phyloP scores from a whole-genome alignment of 1,140 invertebrate species.

The Nephila pilipes region DNA sequence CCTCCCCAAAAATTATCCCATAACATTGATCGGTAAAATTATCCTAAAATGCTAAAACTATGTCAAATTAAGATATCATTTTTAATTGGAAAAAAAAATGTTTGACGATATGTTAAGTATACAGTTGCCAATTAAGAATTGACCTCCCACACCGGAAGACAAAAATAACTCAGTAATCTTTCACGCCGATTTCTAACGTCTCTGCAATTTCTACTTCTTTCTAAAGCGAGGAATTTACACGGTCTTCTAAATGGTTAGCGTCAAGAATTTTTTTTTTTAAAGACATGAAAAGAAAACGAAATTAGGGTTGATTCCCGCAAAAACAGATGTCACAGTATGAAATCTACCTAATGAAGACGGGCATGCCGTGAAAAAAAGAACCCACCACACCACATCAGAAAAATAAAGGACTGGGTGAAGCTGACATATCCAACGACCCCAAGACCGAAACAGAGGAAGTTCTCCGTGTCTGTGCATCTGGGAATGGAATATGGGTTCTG shows the following conservation, averaged over 20 bases:
- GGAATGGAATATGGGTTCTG: slow-evolving; percentile 43
- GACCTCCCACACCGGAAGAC: slow-evolving; percentile 14
- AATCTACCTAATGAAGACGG: slow-evolving; percentile 52
- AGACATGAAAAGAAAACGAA: background rate
- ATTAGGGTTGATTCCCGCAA: background rate
- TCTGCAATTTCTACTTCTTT: background rate
- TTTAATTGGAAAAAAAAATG: too few species aligned
- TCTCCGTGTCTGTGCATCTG: slow-evolving; percentile 18
- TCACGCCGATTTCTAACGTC: background rate
- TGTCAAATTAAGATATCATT: too few species aligned
- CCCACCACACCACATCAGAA: background rate
- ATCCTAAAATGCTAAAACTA: too few species aligned
- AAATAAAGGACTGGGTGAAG: slow-evolving; percentile 40
- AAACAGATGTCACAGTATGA: slow-evolving; percentile 46
- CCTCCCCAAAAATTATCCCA: too few species aligned
- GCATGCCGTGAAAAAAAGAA: slow-evolving; percentile 40
- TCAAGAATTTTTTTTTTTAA: slow-evolving; percentile 28
- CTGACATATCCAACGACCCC: slow-evolving; percentile 51
- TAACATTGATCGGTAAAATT: too few species aligned
- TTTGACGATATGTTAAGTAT: too few species aligned
- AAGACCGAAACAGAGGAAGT: background rate
- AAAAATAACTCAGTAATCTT: background rate
- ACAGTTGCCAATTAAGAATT: background rate
- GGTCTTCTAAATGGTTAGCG: background rate
- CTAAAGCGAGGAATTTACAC: background rate